Base-by-base conservation (phyloP, 1,140 invertebrate species). In the Ips typographus region DNA sequence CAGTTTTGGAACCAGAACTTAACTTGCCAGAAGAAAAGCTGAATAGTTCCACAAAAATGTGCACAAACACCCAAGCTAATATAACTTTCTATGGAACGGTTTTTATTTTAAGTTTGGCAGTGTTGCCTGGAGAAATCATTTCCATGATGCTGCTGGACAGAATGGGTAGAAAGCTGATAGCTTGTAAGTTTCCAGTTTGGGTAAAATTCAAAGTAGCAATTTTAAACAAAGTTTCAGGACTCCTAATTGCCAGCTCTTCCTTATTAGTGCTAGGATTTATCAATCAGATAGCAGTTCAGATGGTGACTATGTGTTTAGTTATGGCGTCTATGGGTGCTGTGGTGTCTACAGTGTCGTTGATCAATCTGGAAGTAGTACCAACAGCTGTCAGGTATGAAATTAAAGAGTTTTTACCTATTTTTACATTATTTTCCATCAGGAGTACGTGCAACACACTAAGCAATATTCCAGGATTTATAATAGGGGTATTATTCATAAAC, bases 351-450 rank as follows among this genome's bases (percentile, higher is more conserved):
- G 39, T 65, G 6, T 44, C 66, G 1, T 40, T 72, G 4, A 51
- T 72, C 43, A 69, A 61, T 42, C 55, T 72, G 40, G 71, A 72
- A 63, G 8, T 43, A 0, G 69, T 49, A 52, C 71, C 71, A 2
- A 72, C 71, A 40, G 66, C 66, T 22, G 37, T 71, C 7, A 61
- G 70, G 59, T 67, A 6, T 65, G 40, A 53, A 53, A 40, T 56
- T 57, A 65, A 53, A 22, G 22, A 47, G 2, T 2, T 59, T 5
- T 37, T 44, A 53, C 2, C 38, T 65, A 52, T 56, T 56, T 1
- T 0, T 22, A 51, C 5, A 44, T 40, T 2, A 40, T 67, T 37
- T 49, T 49, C 2, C 53, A 60, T 41, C 41, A 68, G 65, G 41
- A 61, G 60, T n/a, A 72, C 65, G 38, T 51, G 65, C 7, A 43